Conservation (phyloP, 1,140 invertebrate genomes). For the Lepidurus arcticus region DNA sequence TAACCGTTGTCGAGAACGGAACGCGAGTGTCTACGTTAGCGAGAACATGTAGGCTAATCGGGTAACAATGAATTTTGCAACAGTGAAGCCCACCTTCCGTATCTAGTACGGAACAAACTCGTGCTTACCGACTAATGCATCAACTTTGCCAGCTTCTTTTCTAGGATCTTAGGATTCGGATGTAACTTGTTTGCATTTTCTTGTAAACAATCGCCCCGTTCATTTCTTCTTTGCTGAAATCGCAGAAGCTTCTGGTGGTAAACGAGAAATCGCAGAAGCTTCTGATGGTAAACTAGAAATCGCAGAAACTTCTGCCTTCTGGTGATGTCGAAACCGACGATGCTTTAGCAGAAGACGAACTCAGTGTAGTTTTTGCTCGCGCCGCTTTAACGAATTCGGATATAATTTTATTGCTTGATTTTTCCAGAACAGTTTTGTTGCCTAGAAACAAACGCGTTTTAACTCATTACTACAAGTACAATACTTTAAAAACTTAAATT, state of each 20-base stretch:
- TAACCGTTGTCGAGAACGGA: too few relatives aligned
- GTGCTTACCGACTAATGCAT: not conserved
- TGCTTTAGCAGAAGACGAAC: not conserved
- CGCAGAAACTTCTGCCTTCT: not conserved
- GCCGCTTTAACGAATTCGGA: not conserved
- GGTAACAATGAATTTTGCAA: too few relatives aligned
- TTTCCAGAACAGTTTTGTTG: not conserved
- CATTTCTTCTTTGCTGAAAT: not conserved
- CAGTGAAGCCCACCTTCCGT: too few relatives aligned
- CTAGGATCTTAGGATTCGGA: not conserved
- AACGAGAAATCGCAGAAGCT: not conserved
- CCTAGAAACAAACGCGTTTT: not conserved
- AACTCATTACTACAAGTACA: not conserved
- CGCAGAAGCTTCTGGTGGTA: not conserved
- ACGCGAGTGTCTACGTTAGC: too few relatives aligned
- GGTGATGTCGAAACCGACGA: not conserved
- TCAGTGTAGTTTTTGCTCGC: not conserved
- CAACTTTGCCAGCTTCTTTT: not conserved
- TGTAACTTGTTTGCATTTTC: not conserved
- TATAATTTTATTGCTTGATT: not conserved
- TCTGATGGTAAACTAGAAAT: not conserved
- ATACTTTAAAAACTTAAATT: not conserved
- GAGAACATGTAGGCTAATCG: too few relatives aligned
- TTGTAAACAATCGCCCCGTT: not conserved
- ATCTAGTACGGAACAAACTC: not conserved